phyloP scores from a whole-genome alignment of 2,113 vertebrate species.

The Sciurus niger region DNA sequence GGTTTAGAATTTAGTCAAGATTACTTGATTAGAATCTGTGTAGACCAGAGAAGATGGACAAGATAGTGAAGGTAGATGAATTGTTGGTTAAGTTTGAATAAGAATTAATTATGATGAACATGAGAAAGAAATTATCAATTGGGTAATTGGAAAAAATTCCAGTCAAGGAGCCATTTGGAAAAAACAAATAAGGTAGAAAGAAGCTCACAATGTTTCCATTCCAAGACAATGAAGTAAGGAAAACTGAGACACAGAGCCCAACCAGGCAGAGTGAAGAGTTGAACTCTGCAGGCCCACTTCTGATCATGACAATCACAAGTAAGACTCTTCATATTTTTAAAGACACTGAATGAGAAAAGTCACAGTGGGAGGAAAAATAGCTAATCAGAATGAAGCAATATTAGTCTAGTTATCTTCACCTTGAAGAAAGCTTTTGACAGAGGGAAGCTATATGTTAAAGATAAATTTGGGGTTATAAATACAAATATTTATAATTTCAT shows the following conservation, averaged over 20 bases:
- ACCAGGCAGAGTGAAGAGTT: background rate
- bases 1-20: background rate
- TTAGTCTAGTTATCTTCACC: background rate
- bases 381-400: background rate
- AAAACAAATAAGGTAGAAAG: background rate
- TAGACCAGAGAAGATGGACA: background rate
- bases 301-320: background rate
- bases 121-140: background rate
- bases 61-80: background rate
- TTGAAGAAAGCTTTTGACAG: background rate
- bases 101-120: conserved; percentile 1
- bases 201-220: background rate
- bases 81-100: background rate
- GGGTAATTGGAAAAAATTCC: background rate
- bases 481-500: background rate
- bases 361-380: background rate
- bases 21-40: background rate
- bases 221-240: background rate
- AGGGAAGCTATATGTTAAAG: background rate
- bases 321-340: background rate
- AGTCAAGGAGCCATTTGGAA: background rate
- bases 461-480: background rate
- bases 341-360: background rate
- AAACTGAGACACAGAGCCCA: background rate
- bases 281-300: background rate